Evolutionary conservation across 2,888 invertebrate genomes (phyloP).

Genomic region (Cataglyphis albicans): DNA sequence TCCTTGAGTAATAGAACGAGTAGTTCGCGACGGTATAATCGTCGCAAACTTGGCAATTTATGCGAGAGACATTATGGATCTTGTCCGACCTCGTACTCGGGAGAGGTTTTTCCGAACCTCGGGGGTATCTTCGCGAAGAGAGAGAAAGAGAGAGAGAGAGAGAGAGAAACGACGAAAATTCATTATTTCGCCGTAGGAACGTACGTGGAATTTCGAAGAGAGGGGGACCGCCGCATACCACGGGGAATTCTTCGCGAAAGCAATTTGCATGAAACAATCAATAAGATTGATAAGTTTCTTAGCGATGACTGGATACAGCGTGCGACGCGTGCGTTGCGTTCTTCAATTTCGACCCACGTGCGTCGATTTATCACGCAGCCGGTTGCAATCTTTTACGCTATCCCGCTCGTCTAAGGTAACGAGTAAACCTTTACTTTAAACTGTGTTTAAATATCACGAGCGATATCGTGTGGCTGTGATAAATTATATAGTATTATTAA

Average conservation of each 20-base stretch:
- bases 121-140: background rate
- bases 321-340: background rate
- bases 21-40: conserved; percentile 1
- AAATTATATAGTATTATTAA: background rate
- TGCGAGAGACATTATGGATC: background rate
- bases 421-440: background rate
- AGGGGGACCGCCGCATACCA: conserved; percentile 17
- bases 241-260: conserved; percentile 23
- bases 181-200: conserved; percentile 32
- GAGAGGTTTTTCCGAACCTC: conserved; percentile 24
- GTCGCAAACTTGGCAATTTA: conserved; percentile 27
- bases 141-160: background rate
- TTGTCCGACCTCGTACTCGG: background rate
- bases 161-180: conserved; percentile 18
- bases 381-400: conserved; percentile 24
- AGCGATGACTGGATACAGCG: background rate
- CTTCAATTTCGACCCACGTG: conserved; percentile 13
- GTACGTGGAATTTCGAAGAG: conserved; percentile 24
- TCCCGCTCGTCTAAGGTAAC: background rate
- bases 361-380: conserved; percentile 23
- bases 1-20: conserved; percentile 14
- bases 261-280: conserved; percentile 44
- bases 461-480: background rate
- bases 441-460: background rate
- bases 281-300: conserved; percentile 33